These are phyloP conservation scores for Neotragus moschatus DNA, from an alignment of 2,113 vertebrate species.

Conservation along the genomic window DNA sequence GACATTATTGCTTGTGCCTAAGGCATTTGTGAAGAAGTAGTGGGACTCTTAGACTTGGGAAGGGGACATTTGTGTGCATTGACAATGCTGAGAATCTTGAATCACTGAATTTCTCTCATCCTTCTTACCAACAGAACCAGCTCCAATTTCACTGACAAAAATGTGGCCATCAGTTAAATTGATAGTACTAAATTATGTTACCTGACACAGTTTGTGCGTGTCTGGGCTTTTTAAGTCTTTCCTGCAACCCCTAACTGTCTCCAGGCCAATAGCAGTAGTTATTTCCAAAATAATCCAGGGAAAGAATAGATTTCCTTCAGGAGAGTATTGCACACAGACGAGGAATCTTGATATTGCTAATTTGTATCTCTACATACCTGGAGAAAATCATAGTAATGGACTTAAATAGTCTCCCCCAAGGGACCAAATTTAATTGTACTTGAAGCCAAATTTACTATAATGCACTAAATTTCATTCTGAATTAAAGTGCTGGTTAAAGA, in stretches of 20 bases:
- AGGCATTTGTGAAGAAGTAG: neutral
- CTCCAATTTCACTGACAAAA: neutral
- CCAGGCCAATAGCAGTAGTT: neutral
- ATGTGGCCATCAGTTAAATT: neutral
- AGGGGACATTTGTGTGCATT: neutral
- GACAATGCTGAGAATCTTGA: neutral
- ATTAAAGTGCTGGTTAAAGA: neutral
- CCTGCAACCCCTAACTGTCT: neutral
- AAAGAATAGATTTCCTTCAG: neutral
- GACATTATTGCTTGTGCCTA: neutral
- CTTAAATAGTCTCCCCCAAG: neutral
- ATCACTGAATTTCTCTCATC: neutral
- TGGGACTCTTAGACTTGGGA: neutral
- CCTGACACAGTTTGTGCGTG: neutral
- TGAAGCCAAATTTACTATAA: neutral
- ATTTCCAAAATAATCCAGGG: neutral
- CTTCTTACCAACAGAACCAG: neutral
- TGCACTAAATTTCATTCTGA: neutral
- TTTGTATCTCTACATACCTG: neutral
- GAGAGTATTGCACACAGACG: neutral
- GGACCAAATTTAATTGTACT: neutral
- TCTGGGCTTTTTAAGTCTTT: neutral
- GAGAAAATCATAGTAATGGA: neutral
- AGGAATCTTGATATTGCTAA: neutral
- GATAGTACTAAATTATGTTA: neutral